Evolutionary conservation across 2,888 invertebrate species (phyloP), one percentile per base, ranked within the genome.

Genomic region (Neocrepidodera transversa): DNA sequence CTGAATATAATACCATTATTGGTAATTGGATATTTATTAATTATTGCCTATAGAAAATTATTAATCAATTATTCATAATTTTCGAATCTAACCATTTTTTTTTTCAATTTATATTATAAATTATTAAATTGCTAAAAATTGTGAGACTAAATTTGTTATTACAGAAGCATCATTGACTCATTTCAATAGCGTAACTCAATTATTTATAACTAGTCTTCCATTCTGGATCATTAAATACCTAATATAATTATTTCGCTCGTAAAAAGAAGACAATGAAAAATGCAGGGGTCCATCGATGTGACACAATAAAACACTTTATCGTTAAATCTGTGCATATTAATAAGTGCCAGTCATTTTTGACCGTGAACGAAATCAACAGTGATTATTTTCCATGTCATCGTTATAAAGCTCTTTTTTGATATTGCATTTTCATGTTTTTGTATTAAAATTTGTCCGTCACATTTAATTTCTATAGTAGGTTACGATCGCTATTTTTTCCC

Each of bases 291-390:
- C 20, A 36, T 36, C 45, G 23, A 26, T 48, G 45, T 58, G 58
- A 58, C 58, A 63, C 58, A 60, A 60, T 60, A 49, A 57, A 63
- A 57, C 60, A 60, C 55, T 63, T 63, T 59, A 62, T 59, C 53
- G 57, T 57, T 42, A 43, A 63, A 58, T 63, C 54, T 51, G 57
- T 58, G 57, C 60, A 57, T 40, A 59, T 50, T 54, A 53, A 54
- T 58, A 62, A 58, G 49, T 55, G 66, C 64, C 62, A 66, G 66
- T 66, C 66, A 66, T 64, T 63, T 48, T 51, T 60, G 64, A 60
- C 59, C 64, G 58, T 59, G 59, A 60, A 64, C 54, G 64, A 64
- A 66, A 66, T 54, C 59, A 66, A 66, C 64, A 66, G 66, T 64
- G 66, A 52, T 57, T 61, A 58, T 63, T 57, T 60, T 42, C 57